Base-by-base conservation (phyloP, 2,888 invertebrate genomes). In the Anthrax anthrax region DNA sequence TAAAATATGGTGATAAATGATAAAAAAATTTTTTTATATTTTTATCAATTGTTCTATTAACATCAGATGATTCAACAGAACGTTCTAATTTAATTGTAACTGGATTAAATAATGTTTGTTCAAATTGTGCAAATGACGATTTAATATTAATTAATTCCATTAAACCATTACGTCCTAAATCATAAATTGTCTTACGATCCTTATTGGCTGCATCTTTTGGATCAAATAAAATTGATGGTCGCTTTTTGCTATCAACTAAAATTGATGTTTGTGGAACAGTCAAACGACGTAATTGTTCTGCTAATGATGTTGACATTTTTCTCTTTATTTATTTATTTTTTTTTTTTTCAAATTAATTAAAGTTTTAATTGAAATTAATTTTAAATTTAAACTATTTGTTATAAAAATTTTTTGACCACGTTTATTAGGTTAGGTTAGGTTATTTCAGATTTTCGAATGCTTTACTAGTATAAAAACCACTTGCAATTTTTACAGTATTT, bases 201-300 rank as follows among this genome's bases (percentile, higher is more conserved):
- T 91, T 80, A 38, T 77, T 76, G 0, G 91, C 89, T 0, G 95
- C 96, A 66, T 94, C 91, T 60, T 84, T 84, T 0, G 84, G 80
- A 58, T 90, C 84, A 63, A 95, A 97, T 2, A 97, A 69, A 54
- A 97, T 74, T 0, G 96, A 95, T 13, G 82, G 75, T 41, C 79
- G 76, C 56, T 77, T 81, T 56, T 78, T 82, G 47, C 77, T 76
- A 58, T 81, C 80, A 43, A 72, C 67, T 32, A 85, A 69, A 5
- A 79, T 61, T 3, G 75, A 65, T 1, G 87, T 80, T 63, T 91
- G 87, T 0, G 91, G 90, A 3, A 78, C 76, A 38, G 78, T 74
- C 46, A 91, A 72, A 50, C 77, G 80, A 57, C 78, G 73, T 34
- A 92, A 70, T 69, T 91, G 91, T 54, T 84, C 78, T 42, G 82